A percentile compares a stretch with the other conserved stretches of the same genome.
Evolutionary conservation across 2,797 vertebrate genomes (phyloP).

Genomic region (Streptopelia turtur): DNA sequence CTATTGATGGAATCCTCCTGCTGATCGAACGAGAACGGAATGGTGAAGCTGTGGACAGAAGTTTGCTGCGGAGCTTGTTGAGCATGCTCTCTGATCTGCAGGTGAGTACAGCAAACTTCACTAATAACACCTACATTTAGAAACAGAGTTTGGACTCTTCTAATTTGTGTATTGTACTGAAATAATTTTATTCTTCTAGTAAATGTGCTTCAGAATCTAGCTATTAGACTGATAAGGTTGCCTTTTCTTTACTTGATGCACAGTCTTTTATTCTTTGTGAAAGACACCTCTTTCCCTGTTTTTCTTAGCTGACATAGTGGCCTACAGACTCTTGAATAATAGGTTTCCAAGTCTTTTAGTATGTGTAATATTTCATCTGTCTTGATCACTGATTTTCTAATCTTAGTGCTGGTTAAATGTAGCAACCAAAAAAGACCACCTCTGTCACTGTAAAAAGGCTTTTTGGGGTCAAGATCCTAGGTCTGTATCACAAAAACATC

Average conservation of each 20-base stretch:
- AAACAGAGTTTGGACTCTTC: neutral
- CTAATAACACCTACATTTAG: neutral
- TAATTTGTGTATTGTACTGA: accelerated
- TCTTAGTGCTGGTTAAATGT: neutral
- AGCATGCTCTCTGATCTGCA: conserved; percentile 85
- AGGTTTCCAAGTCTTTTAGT: neutral
- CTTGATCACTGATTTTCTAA: neutral
- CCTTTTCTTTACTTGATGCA: neutral
- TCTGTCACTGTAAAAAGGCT: neutral
- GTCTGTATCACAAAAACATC: neutral
- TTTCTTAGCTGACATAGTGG: neutral
- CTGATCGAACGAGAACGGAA: conserved; percentile 79
- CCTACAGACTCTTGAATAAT: neutral
- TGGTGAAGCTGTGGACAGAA: conserved; percentile 83
- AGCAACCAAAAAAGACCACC: neutral
- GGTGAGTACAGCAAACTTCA: conserved; percentile 41
- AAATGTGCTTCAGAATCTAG: neutral
- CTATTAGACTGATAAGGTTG: neutral
- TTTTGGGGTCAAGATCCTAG: neutral
- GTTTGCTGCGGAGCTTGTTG: conserved; percentile 81
- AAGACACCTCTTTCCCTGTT: neutral
- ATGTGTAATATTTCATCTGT: neutral
- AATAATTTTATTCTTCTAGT: neutral
- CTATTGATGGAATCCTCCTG: conserved; percentile 82
- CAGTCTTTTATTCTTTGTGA: neutral